Evolutionary conservation across 1,140 invertebrate genomes (phyloP), one percentile per base, ranked within the genome.

Genomic region (Chymomyza costata): DNA sequence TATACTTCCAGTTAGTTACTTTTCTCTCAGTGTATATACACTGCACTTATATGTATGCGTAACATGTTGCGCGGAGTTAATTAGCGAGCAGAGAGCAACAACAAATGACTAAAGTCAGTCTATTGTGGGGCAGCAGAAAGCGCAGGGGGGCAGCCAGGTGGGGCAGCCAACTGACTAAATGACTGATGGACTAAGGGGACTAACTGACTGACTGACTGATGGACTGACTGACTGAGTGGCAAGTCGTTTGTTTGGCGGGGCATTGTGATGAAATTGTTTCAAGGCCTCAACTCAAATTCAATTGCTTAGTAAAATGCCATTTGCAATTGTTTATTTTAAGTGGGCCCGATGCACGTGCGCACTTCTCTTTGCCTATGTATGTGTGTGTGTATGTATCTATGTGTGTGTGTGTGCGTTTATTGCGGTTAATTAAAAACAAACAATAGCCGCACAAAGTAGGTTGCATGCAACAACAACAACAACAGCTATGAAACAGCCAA

Each of bases 341-440:
- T 78, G 71, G 31, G 38, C 53, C 30, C 43, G 71, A 32, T 55
- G 49, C 49, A 63, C 46, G 43, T 57, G 65, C 38, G 28, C 51
- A 16, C 13, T 6, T 5, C 3, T 11, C 7, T 6, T 6, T 34
- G n/a, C 3, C 18, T 35, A 10, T 52, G 40, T 55, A 37, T 53
- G 37, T 51, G 19, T 47, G 43, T 19, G 16, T 39, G 32, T 35
- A 35, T 45, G 10, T 50, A 17, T 49, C 15, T 47, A 53, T 48
- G 54, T 63, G 54, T 73, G 55, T 65, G 47, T 52, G 56, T 55
- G 63, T 64, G 59, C 64, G 67, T 80, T 80, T 73, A 78, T 80
- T 80, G 73, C 68, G 73, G 73, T 74, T 80, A 80, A 80, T 80
- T 80, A 80, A 80, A 80, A 80, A 61, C 73, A 80, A 80, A 78